Base-by-base conservation (phyloP, 1,140 invertebrate species). In the Orius laevigatus region DNA sequence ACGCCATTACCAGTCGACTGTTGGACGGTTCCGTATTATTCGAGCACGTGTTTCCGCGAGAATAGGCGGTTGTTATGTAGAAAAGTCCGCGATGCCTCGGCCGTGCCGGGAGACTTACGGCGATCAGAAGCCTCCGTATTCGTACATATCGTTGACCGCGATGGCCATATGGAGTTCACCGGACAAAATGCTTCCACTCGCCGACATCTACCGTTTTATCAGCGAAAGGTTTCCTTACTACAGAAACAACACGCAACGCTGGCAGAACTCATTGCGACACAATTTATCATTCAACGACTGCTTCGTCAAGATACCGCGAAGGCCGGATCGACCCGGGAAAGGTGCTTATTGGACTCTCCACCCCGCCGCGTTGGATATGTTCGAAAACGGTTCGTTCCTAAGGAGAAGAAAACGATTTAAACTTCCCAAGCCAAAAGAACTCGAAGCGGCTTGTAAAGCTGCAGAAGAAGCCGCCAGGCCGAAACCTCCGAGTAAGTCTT, bases 141-240 rank as follows among this genome's bases (percentile, higher is more conserved):
- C 90, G 0, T 96, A 97, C 63, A 96, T 97, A 51, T 92, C 90
- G 0, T 67, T 97, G 43, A 96, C 91, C 11, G 92, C 91, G 19
- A 95, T 96, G 91, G 92, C 92, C 11, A 96, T 97, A 54, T 90
- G 90, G 78, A 84, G 79, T 54, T 92, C 85, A 1, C 78, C 80
- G 12, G 88, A 95, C 62, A 93, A 93, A 63, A 96, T 95, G 91
- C 68, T 94, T 40, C 90, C 92, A 3, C 69, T 97, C 15, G 86
- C 83, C 31, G 89, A 92, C 60, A 93, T 93, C 59, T 93, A 93
- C 68, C 82, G 84, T 59, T 93, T 85, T 61, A 90, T 90, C 60
- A 91, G 86, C 62, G 85, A 91, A 60, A 72, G 81, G 44, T 93
- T 92, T 64, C 85, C 89, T 0, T 93, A 90, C 59, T 92, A 90